phyloP scores from a whole-genome alignment of 2,888 invertebrate species.

The Coremacera marginata region DNA sequence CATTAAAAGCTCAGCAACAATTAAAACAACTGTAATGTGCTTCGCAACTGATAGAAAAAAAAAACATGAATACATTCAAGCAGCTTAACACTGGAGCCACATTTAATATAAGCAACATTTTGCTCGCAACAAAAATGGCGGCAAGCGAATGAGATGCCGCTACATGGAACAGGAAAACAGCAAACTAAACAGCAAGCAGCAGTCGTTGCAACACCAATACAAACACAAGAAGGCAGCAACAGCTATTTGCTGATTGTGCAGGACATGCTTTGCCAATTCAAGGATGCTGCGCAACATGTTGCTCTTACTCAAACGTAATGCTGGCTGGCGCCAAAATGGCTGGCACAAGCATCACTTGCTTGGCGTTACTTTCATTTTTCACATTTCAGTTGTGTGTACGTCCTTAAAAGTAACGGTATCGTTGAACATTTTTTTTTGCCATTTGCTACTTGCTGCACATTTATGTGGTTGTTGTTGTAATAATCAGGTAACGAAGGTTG shows the following conservation, averaged over 20 bases:
- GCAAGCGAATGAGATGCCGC: conserved; percentile 12
- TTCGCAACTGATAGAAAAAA: too few species aligned
- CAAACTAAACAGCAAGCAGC: neutral
- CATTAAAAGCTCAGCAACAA: neutral
- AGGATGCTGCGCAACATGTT: conserved; percentile 37
- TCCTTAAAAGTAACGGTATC: conserved; percentile 41
- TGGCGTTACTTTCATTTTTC: conserved; percentile 17
- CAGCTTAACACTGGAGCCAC: too few species aligned
- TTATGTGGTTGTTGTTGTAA: too few species aligned
- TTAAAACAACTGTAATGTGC: neutral
- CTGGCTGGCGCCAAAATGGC: conserved; percentile 32
- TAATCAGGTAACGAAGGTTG: too few species aligned
- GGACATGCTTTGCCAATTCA: conserved; percentile 1
- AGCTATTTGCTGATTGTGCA: neutral
- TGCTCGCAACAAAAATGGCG: conserved; percentile 12
- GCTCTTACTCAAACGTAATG: neutral
- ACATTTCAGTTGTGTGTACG: conserved; percentile 33
- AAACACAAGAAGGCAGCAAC: neutral
- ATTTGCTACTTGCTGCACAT: too few species aligned
- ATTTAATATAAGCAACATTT: too few species aligned
- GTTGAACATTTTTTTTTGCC: too few species aligned
- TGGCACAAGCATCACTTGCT: conserved; percentile 39
- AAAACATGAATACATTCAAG: neutral
- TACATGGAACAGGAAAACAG: conserved; percentile 24
- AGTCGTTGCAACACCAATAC: conserved; percentile 23